phyloP scores from a whole-genome alignment of 2,797 vertebrate species.

The Bovichtus variegatus region DNA sequence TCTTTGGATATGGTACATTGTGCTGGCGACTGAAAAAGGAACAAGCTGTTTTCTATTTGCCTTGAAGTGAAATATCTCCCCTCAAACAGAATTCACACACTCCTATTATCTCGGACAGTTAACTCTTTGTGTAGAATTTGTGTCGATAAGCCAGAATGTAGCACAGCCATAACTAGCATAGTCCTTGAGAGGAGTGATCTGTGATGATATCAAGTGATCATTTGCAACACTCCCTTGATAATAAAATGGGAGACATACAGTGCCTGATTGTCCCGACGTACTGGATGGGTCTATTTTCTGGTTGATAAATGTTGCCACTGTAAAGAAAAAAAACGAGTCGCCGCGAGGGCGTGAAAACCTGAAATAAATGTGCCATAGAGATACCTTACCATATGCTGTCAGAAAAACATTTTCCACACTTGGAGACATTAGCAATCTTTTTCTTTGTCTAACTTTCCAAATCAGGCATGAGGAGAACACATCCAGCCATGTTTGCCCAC shows the following conservation, averaged over 20 bases:
- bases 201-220: constrained; percentile 48
- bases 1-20: constrained; percentile 52
- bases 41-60: constrained; percentile 64
- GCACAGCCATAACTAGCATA: constrained; percentile 9
- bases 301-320: constrained; percentile 40
- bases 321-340: constrained; percentile 21
- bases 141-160: constrained; percentile 34
- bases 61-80: constrained; percentile 56
- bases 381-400: not conserved
- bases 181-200: constrained; percentile 32
- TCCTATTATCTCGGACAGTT: constrained; percentile 45
- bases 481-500: constrained; percentile 3
- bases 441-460: not conserved
- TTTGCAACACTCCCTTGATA: constrained; percentile 36
- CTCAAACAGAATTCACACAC: constrained; percentile 44
- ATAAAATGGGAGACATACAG: constrained; percentile 46
- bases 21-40: constrained; percentile 56
- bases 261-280: constrained; percentile 33
- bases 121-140: constrained; percentile 20
- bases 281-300: constrained; percentile 45
- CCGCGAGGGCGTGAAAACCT: constrained; percentile 9
- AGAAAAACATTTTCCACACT: not conserved
- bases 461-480: not conserved
- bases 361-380: constrained; percentile 17
- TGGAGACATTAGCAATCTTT: not conserved